Base-by-base conservation (phyloP, 2,113 vertebrate genomes). In the Daubentonia madagascariensis region DNA sequence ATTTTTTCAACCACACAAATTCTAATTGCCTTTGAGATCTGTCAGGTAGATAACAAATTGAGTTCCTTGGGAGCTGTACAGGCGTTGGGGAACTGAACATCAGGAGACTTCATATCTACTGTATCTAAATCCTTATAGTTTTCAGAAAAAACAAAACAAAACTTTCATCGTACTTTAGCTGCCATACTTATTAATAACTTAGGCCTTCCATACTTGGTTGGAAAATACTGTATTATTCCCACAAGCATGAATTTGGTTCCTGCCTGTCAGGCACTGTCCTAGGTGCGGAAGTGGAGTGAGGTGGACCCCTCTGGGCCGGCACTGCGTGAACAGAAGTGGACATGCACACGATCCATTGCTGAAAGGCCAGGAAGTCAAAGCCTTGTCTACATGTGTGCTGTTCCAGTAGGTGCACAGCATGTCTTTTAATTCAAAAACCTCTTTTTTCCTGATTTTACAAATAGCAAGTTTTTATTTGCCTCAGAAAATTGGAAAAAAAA, bases 381-480 rank as follows among this genome's bases (percentile, higher is more conserved):
- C 11, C 25, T 7, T 12, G 0, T 23, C 35, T 23, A 17, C 11
- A 13, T 22, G 30, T 3, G 23, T 7, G 14, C 32, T 28, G 0
- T 14, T 17, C 10, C 28, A 0, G 1, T 7, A 3, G 3, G 48
- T 9, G 1, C 37, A 13, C 18, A 2, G 25, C 75, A 35, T 14
- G 22, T 16, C 59, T 61, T 28, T 45, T 30, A 28, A 75, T 28
- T 30, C 37, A 67, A 68, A 85, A 5, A 45, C 43, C n/a, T 20
- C 16, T 79, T 17, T 35, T 8, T n/a, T 14, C 18, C 22, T 54
- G 17, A 43, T 37, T 28, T 90, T 40, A 68, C 65, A 75, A 50
- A 76, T 40, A 59, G 43, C 30, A 12, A 35, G 30, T 83, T 89
- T 13, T 30, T 67, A 25, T 16, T 78, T 78, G 30, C 8, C 30